Percentiles rank a stretch among this genome's conserved stretches.
These are phyloP conservation scores for Esox lucius DNA, from an alignment of 2,797 vertebrate genomes.

Conservation along the genomic window DNA sequence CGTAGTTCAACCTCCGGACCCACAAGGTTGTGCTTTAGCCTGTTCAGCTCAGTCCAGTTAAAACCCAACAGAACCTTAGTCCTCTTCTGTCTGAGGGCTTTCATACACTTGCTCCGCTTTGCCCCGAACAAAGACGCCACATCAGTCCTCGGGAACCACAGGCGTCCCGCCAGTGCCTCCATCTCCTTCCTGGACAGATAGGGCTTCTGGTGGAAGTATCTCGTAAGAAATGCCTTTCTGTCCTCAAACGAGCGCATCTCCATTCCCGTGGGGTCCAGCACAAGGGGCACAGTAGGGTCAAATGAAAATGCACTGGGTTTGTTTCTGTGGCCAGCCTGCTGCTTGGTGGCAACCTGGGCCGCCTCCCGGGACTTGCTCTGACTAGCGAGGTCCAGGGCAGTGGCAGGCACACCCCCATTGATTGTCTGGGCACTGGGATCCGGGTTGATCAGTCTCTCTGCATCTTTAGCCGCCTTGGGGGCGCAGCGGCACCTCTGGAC, in stretches of 20 bases:
- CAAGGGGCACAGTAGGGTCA: slow-evolving; percentile 64
- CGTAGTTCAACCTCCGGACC: slow-evolving; percentile 38
- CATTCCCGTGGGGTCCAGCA: slow-evolving; percentile 73
- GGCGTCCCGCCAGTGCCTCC: slow-evolving; percentile 72
- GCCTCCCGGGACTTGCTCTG: slow-evolving; percentile 69
- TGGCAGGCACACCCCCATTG: slow-evolving; percentile 21
- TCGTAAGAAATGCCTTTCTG: slow-evolving; percentile 79
- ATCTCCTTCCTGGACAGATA: slow-evolving; percentile 82
- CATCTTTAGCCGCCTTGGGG: slow-evolving; percentile 72
- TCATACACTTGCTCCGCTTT: slow-evolving; percentile 78
- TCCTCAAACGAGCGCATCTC: slow-evolving; percentile 75
- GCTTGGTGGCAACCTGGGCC: slow-evolving; percentile 48
- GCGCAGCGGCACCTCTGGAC: slow-evolving; percentile 84
- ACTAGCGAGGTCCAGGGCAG: slow-evolving; percentile 28
- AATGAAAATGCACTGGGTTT: slow-evolving; percentile 18
- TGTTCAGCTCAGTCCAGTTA: slow-evolving; percentile 82
- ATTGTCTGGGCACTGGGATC: slow-evolving; percentile 28
- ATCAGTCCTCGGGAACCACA: slow-evolving; percentile 79
- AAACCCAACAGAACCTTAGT: slow-evolving; percentile 82
- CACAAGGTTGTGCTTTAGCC: slow-evolving; percentile 73
- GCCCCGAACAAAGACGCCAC: slow-evolving; percentile 79
- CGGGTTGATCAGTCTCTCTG: slow-evolving; percentile 51
- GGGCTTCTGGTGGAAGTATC: slow-evolving; percentile 83
- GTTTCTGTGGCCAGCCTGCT: neutral
- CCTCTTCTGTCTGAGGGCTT: slow-evolving; percentile 73